A percentile compares a stretch with the other conserved stretches of the same genome.
These are phyloP conservation scores for Smittia aterrima DNA, from an alignment of 2,888 invertebrate species.

Conservation along the genomic window DNA sequence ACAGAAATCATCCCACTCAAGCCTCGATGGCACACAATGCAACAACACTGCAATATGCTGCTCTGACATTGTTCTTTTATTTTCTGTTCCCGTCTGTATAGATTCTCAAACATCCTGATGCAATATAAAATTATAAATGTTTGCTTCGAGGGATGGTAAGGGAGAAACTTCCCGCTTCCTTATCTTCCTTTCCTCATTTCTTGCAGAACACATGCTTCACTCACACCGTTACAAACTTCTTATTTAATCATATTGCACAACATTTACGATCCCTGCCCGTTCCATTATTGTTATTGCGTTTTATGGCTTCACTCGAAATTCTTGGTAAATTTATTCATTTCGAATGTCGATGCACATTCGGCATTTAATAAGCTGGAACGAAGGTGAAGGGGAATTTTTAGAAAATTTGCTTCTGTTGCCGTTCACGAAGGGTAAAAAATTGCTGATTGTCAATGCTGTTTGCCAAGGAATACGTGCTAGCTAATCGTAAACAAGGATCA, in stretches of 20 bases:
- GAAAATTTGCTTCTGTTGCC: neutral
- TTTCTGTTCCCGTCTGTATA: neutral
- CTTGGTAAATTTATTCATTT: neutral
- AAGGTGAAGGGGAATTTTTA: neutral
- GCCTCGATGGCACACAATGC: neutral
- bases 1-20: too few relatives aligned
- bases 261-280: neutral
- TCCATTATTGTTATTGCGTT: slow-evolving; percentile 13
- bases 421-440: neutral
- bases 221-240: neutral
- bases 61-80: neutral
- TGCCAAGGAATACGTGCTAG: neutral
- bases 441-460: neutral
- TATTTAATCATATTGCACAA: slow-evolving; percentile 15
- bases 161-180: neutral
- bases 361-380: slow-evolving; percentile 13
- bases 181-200: neutral
- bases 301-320: neutral
- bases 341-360: slow-evolving; percentile 8
- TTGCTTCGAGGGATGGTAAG: neutral
- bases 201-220: neutral
- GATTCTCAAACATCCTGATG: slow-evolving; percentile 1
- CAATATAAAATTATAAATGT: neutral
- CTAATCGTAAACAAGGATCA: slow-evolving; percentile 4
- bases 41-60: neutral